Conservation (phyloP, 2,797 vertebrate species). For the Poecile montanus region DNA sequence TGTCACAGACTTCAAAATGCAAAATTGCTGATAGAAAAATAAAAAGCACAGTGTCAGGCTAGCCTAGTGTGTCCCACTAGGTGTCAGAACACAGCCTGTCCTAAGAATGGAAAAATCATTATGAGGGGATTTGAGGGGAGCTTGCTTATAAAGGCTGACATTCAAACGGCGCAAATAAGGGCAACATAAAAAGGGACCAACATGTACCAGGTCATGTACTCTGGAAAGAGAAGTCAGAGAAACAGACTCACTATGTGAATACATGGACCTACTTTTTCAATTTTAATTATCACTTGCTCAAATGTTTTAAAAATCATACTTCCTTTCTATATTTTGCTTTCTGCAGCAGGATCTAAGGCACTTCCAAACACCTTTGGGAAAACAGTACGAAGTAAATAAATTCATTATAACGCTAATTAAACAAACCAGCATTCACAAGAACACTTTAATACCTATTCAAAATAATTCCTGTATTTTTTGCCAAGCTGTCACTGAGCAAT, state of each 20-base stretch:
- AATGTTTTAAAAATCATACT: conserved; percentile 21
- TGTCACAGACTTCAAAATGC: background rate
- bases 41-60: background rate
- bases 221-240: background rate
- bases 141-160: background rate
- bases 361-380: conserved; percentile 78
- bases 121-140: background rate
- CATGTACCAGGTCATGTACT: background rate
- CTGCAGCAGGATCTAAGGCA: conserved; percentile 78
- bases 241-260: background rate
- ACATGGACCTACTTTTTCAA: background rate
- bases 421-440: background rate
- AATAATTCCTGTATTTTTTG: background rate
- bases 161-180: background rate
- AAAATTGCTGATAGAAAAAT: background rate
- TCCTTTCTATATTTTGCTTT: conserved; percentile 81
- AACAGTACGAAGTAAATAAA: background rate
- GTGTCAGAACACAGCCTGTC: background rate
- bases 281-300: background rate
- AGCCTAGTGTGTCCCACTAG: background rate
- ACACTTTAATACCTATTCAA: background rate
- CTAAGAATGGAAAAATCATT: background rate
- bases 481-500: background rate
- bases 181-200: background rate
- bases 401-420: background rate